Conservation (phyloP, 1,140 invertebrate genomes). For the Plutomurus gul region DNA sequence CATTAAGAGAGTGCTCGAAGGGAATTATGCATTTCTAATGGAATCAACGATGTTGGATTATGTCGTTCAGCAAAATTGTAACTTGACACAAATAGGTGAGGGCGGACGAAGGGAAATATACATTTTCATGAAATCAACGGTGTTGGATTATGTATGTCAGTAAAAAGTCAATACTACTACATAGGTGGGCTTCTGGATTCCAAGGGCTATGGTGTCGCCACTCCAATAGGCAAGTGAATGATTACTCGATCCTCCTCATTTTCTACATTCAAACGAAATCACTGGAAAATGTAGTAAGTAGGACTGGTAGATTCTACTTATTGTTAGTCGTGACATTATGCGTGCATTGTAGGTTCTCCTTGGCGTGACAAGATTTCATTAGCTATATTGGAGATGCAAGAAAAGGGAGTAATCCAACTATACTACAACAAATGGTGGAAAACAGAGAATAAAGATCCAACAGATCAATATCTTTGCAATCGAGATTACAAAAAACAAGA, state of each 20-base stretch:
- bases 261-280: too few relatives aligned
- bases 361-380: slow-evolving; percentile 76
- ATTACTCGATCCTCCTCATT: too few relatives aligned
- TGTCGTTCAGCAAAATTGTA: slow-evolving; percentile 84
- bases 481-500: slow-evolving; percentile 67
- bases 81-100: slow-evolving; percentile 93
- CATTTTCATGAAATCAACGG: too few relatives aligned
- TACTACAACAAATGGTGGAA: slow-evolving; percentile 77
- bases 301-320: too few relatives aligned
- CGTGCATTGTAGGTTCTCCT: slow-evolving; percentile 67
- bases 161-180: too few relatives aligned
- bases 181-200: slow-evolving; percentile 81
- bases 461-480: slow-evolving; percentile 59
- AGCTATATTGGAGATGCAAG: slow-evolving; percentile 75
- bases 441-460: slow-evolving; percentile 62
- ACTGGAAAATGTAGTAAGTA: too few relatives aligned
- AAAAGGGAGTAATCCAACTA: slow-evolving; percentile 72
- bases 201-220: slow-evolving; percentile 75
- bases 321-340: too few relatives aligned
- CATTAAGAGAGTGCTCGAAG: slow-evolving; percentile 72
- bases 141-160: too few relatives aligned
- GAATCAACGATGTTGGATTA: slow-evolving; percentile 93
- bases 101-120: too few relatives aligned
- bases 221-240: slow-evolving; percentile 60
- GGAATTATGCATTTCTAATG: slow-evolving; percentile 91